phyloP scores from a whole-genome alignment of 2,888 invertebrate species.

The Augochlorella aurata region DNA sequence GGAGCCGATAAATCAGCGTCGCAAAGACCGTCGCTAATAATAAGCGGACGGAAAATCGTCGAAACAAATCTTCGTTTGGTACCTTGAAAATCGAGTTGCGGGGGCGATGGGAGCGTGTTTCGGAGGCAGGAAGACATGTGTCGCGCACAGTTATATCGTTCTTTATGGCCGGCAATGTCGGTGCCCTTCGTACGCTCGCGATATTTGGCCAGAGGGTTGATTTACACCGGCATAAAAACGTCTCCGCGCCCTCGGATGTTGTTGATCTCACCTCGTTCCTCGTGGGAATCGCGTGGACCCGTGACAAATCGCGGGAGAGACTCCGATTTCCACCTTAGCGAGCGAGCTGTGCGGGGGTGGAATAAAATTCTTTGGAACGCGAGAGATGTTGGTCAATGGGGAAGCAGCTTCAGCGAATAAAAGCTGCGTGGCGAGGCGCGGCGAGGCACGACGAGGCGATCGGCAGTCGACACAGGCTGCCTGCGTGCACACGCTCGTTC shows the following conservation, averaged over 20 bases:
- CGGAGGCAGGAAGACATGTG: conserved; percentile 78
- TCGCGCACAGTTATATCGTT: conserved; percentile 81
- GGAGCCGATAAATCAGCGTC: conserved; percentile 38
- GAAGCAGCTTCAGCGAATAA: background rate
- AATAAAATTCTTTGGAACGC: background rate
- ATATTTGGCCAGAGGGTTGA: conserved; percentile 78
- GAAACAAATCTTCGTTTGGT: conserved; percentile 79
- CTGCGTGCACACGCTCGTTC: conserved; percentile 15
- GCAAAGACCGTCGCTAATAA: conserved; percentile 27
- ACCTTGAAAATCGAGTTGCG: conserved; percentile 41
- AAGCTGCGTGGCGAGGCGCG: background rate
- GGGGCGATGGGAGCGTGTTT: conserved; percentile 60
- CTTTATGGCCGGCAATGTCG: conserved; percentile 77
- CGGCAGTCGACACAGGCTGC: background rate
- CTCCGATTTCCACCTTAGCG: background rate
- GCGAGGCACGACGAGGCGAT: too few species aligned
- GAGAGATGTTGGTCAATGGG: conserved; percentile 2
- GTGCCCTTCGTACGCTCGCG: conserved; percentile 70
- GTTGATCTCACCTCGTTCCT: conserved; percentile 53
- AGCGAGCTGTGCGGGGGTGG: background rate
- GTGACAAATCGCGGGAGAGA: conserved; percentile 22
- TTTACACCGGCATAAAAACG: conserved; percentile 79
- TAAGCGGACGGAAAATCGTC: conserved; percentile 40
- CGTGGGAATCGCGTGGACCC: conserved; percentile 24
- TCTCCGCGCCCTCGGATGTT: conserved; percentile 31